Evolutionary conservation across 2,797 vertebrate genomes (phyloP).

Genomic region (Sebastes oblongus): DNA sequence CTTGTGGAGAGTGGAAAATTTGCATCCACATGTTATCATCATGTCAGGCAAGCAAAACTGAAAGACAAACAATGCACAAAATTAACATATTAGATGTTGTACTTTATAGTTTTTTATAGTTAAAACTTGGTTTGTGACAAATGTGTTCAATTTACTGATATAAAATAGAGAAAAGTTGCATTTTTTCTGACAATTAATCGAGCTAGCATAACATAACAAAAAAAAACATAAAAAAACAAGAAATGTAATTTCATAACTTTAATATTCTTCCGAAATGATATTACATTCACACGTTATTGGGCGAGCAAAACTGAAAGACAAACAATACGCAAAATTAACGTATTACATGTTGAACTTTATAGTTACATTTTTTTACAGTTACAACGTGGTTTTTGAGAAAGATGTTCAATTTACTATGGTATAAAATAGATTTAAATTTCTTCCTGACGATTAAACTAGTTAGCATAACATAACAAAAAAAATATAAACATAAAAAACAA

Average conservation of each 20-base stretch:
- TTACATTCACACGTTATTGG: not conserved
- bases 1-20: not conserved
- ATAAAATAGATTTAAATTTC: not conserved
- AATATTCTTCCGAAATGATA: too few relatives aligned
- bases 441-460: too few relatives aligned
- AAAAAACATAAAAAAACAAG: not conserved
- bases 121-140: not conserved
- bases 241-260: not conserved
- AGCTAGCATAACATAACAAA: too few relatives aligned
- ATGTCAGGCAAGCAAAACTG: not conserved
- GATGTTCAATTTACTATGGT: not conserved
- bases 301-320: not conserved
- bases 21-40: not conserved
- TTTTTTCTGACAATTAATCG: too few relatives aligned
- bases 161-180: not conserved
- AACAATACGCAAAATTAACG: not conserved
- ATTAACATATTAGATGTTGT: not conserved
- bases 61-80: not conserved
- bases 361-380: not conserved
- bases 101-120: not conserved
- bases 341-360: not conserved
- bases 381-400: not conserved
- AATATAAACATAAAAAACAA: not conserved
- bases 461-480: not conserved
- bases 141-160: not conserved